These are phyloP conservation scores for Patiria miniata DNA, from an alignment of 35 echinoderm and acorn worm species.

Conservation along the genomic window DNA sequence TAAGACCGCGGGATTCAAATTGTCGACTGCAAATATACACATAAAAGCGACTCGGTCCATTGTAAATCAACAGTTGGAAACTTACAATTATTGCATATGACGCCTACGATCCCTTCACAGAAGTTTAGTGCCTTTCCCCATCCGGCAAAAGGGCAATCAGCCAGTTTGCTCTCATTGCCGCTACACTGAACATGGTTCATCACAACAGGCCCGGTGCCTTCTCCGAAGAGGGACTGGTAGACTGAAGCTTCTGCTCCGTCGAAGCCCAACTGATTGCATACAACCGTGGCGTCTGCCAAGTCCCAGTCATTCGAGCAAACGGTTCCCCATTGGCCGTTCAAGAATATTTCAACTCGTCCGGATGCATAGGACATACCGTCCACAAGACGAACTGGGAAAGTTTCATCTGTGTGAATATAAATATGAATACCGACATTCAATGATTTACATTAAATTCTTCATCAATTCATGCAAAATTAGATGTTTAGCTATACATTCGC, in stretches of 20 bases:
- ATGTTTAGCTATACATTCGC: too few relatives aligned
- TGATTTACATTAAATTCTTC: too few relatives aligned
- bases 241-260: not conserved
- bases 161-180: conserved; percentile 28
- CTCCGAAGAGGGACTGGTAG: not conserved
- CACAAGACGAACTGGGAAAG: conserved; percentile 6
- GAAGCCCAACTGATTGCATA: conserved; percentile 9
- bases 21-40: too few relatives aligned
- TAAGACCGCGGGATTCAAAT: too few relatives aligned
- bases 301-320: not conserved
- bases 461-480: too few relatives aligned
- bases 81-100: too few relatives aligned
- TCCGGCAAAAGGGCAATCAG: conserved; percentile 16
- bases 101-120: too few relatives aligned
- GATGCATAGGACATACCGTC: not conserved
- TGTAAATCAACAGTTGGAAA: too few relatives aligned
- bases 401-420: too few relatives aligned
- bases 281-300: conserved; percentile 7
- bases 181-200: conserved; percentile 36
- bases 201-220: conserved; percentile 25
- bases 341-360: conserved; percentile 36
- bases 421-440: too few relatives aligned
- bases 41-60: too few relatives aligned
- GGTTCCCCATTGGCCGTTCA: conserved; percentile 29
- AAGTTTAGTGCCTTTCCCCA: not conserved